Evolutionary conservation across 2,888 invertebrate genomes (phyloP), one percentile per base, ranked within the genome.

Genomic region (Ariolimax columbianus): DNA sequence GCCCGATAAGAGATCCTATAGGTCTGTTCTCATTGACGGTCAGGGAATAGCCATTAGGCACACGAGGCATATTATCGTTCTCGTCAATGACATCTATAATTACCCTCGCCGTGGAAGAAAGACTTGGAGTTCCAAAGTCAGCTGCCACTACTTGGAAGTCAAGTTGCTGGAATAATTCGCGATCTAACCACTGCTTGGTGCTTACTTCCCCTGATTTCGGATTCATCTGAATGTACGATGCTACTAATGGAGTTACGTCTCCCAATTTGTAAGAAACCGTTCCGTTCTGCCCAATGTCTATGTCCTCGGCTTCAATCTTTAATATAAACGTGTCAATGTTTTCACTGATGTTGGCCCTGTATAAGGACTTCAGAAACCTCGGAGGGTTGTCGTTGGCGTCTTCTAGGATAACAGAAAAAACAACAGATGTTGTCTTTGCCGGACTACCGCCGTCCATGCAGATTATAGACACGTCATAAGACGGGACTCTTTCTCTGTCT

Each of bases 331-430:
- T 90, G 38, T 88, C 77, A 14, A 88, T 79, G 88, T 93, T 92
- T 81, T 93, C 93, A 6, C 86, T 79, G 26, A 93, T 86, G 72
- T 89, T 89, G 11, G 87, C 89, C 55, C 83, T 72, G 82, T 93
- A 92, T 30, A 87, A 68, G 9, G 77, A 43, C 55, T 88, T 83
- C 9, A 87, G 73, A 87, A 93, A 93, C 14, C 86, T 66, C 11
- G 93, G 93, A 19, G 86, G 70, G 82, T 93, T 89, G 88, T 93
- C 93, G 87, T 93, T 93, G 82, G 91, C 91, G 88, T 93, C 93
- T n/a, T 87, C 80, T 19, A 93, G 90, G 23, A 88, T 87, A n/a
- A 93, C 91, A 55, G 86, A 86, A 82, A 93, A 90, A 11, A 87
- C 88, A 66, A 88, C 90, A 6, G 87, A 85, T 19, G 90, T 87